Base-by-base conservation (phyloP, 2,888 invertebrate genomes). In the Tenthredo livida region DNA sequence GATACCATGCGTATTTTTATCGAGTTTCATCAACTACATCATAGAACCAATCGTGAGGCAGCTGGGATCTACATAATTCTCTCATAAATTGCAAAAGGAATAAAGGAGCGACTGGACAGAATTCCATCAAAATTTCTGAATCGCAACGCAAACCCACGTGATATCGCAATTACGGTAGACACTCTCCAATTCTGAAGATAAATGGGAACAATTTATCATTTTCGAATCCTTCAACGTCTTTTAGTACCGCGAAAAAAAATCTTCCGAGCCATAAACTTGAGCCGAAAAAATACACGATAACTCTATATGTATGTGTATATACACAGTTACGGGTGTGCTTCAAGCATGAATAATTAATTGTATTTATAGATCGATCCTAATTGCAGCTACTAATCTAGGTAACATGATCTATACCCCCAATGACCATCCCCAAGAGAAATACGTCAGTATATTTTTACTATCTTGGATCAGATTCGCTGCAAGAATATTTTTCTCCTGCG, bases 131-230 rank as follows among this genome's bases (percentile, higher is more conserved):
- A 50, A 47, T 47, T 29, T n/a, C 47, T 75, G 12, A 75, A 75
- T 75, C 29, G 29, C 17, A 21, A 21, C n/a, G 47, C n/a, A 50
- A 25, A 50, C 70, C 70, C 25, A 75, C 75, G 75, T 75, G 75
- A 75, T 75, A 75, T 25, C n/a, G 75, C 47, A 75, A 75, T 75
- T 75, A 75, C 25, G 75, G 50, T 40, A 47, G 43, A 47, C 75
- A 29, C 75, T 21, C 75, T 75, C 47, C 25, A 75, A 75, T 75
- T 50, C 75, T 12, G 47, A 75, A 75, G 40, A 75, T 75, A 75
- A 75, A 75, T 75, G 43, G 10, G 29, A 29, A 43, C 29, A 43
- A 50, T 75, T 75, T 47, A 50, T 75, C 75, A 50, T 70, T 70
- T n/a, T 75, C 17, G 47, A 47, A 75, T 75, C 17, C 75, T 75